Evolutionary conservation across 2,888 invertebrate species (phyloP), one percentile per base, ranked within the genome.

Genomic region (Cataglyphis rosenhaueri): DNA sequence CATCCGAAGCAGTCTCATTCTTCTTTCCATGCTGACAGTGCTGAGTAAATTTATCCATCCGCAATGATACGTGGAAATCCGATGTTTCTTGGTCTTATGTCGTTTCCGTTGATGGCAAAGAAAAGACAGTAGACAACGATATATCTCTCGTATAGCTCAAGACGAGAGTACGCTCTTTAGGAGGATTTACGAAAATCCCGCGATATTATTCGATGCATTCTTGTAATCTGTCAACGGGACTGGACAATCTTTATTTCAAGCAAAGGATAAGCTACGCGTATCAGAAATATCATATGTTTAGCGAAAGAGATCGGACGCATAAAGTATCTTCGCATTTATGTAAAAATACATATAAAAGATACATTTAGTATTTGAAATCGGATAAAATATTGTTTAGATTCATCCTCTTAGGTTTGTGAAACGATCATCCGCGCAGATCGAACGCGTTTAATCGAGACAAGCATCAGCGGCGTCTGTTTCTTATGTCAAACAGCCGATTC

Each of bases 21-120:
- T 78, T 78, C 78, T 78, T 78, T 78, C 44, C 21, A 61, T 48
- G 78, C 78, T 61, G 78, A 78, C 78, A 70, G 70, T 25, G 78
- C 70, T 78, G 78, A 78, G 78, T 78, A 78, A 78, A 78, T 70
- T 78, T 78, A 70, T 78, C 78, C 44, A 59, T 78, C 78, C 44
- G 25, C 59, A 59, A 70, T 78, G 78, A 78, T 78, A 78, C 78
- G 78, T 70, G 70, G 78, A 59, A 70, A 78, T 78, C 70, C 65
- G 44, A 57, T 70, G 35, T 78, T 78, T 59, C 70, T 70, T 35
- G 59, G 78, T 70, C 78, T 78, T 78, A 78, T 18, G 70, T 78
- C 70, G 78, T 35, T 70, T 70, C 41, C 78, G 78, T 59, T 78
- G 78, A 78, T 70, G 35, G 59, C 59, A 44, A 32, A 21, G 55